Evolutionary conservation across 2,797 vertebrate genomes (phyloP), one percentile per base, ranked within the genome.

Genomic region (Fistularia tabacaria): DNA sequence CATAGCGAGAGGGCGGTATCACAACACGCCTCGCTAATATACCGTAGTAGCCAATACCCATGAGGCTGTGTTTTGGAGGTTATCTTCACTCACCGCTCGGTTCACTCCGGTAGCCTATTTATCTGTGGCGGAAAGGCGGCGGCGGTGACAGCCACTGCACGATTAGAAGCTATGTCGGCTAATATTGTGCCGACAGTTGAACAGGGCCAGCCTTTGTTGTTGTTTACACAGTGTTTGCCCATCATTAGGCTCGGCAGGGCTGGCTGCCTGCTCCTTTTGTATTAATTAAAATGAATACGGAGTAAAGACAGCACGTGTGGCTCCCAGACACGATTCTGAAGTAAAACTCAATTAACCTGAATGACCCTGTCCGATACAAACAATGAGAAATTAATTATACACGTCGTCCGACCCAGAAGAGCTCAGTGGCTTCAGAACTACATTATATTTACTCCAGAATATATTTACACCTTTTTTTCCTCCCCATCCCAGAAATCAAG

Each of bases 331-430:
- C 79, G 69, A 82, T 82, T 82, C 76, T 87, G 77, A 88, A 88
- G 81, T 84, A 89, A 90, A 82, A 89, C 89, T 90, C 86, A 90
- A 91, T 92, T 91, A 91, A 91, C 90, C 86, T 74, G 47, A 50
- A 62, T 71, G 80, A 90, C 88, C 87, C 85, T 68, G 68, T 81
- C 80, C 52, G 81, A 85, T 68, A 65, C 77, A 90, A 89, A 90
- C 84, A 86, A 88, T 76, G 68, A 81, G 65, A 73, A 81, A 87
- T 86, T 87, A 89, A 91, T 90, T 84, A 85, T 76, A 82, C 80
- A 64, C 77, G 76, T 80, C 74, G 84, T 85, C 77, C 80, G 76
- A 84, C 71, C 58, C 59, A 69, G 71, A 65, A 63, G 65, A n/a
- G n/a, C n/a, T n/a, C n/a, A n/a, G n/a, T n/a, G 51, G 70, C 62